Percentiles rank a stretch among this genome's conserved stretches.
Evolutionary conservation across 1,140 invertebrate genomes (phyloP).

Genomic region (Drosophila burlai): DNA sequence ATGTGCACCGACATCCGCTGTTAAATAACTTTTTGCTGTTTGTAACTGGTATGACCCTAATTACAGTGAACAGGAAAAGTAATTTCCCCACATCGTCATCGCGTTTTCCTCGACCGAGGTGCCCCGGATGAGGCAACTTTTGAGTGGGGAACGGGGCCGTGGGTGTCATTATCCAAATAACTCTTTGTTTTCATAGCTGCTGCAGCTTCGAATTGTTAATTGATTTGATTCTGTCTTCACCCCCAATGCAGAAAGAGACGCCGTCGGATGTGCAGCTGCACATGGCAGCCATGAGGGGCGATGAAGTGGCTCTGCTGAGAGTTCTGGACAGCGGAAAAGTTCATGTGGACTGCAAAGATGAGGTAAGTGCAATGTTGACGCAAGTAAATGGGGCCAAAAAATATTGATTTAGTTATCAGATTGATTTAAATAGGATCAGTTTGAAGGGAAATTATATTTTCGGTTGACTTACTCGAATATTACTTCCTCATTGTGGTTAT

Average conservation of each 20-base stretch:
- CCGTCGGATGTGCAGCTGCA: conserved; percentile 96
- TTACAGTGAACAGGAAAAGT: conserved; percentile 58
- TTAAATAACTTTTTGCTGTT: conserved; percentile 40
- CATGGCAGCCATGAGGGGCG: conserved; percentile 93
- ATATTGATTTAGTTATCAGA: background rate
- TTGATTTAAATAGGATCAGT: background rate
- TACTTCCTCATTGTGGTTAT: background rate
- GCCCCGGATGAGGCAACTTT: conserved; percentile 20
- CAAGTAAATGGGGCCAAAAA: background rate
- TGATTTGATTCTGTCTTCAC: conserved; percentile 56
- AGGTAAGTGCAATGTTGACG: conserved; percentile 87
- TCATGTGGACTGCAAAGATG: conserved; percentile 96
- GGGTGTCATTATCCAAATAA: conserved; percentile 54
- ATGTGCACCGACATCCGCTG: conserved; percentile 55
- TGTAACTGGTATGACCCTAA: conserved; percentile 48
- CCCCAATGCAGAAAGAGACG: conserved; percentile 92
- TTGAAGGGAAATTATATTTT: background rate
- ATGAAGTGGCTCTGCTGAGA: conserved; percentile 90
- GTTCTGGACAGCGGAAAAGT: conserved; percentile 96
- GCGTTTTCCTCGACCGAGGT: conserved; percentile 14
- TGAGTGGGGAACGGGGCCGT: conserved; percentile 1
- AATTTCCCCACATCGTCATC: conserved; percentile 41
- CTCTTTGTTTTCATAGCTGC: conserved; percentile 53
- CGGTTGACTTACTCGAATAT: background rate
- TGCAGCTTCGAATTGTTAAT: conserved; percentile 52